Conservation (phyloP, 2,797 vertebrate species). For the Sebastes hubbsi region DNA sequence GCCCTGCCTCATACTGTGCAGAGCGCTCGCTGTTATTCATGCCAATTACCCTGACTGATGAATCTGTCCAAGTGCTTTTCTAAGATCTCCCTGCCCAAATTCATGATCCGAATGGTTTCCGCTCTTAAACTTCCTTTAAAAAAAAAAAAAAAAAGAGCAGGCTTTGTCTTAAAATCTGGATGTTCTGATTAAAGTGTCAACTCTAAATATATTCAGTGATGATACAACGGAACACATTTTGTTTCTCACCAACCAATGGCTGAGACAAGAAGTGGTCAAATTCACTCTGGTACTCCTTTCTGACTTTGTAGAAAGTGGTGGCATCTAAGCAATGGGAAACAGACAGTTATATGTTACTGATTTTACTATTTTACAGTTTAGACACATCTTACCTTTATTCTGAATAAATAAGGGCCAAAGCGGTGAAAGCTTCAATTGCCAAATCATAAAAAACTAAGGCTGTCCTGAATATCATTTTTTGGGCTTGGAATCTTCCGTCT, state of each 20-base stretch:
- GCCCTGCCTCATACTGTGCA: slow-evolving; percentile 1
- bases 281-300: slow-evolving; percentile 81
- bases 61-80: slow-evolving; percentile 78
- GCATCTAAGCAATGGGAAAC: slow-evolving; percentile 60
- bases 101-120: slow-evolving; percentile 72
- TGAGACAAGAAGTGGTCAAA: slow-evolving; percentile 55
- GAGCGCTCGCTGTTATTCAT: not conserved
- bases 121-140: slow-evolving; percentile 39
- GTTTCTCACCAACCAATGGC: not conserved
- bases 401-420: not conserved
- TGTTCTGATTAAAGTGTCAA: not conserved
- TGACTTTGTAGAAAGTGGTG: slow-evolving; percentile 78
- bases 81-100: slow-evolving; percentile 71
- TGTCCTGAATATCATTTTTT: too few relatives aligned
- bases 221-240: not conserved
- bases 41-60: slow-evolving; percentile 61
- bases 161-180: not conserved
- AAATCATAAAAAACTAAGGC: not conserved
- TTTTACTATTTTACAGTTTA: not conserved
- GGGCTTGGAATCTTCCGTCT: too few relatives aligned
- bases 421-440: not conserved
- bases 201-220: not conserved
- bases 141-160: not conserved
- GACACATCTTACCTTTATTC: not conserved
- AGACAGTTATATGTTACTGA: not conserved